These are phyloP conservation scores for Pithys albifrons DNA, from an alignment of 2,113 vertebrate species.

Conservation along the genomic window DNA sequence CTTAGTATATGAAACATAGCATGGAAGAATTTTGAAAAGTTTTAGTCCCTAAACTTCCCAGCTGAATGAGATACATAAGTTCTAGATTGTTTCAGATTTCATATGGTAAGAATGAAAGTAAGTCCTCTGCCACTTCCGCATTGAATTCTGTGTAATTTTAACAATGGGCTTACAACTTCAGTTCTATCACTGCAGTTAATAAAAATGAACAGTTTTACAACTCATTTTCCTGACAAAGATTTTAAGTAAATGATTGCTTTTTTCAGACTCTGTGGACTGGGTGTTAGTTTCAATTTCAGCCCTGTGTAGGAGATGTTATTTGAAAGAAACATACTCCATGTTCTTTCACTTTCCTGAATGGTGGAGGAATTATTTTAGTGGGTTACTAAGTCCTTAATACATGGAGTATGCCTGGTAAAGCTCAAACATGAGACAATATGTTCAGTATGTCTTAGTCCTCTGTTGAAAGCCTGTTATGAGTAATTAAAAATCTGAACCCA, in stretches of 20 bases:
- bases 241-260: neutral
- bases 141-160: neutral
- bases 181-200: neutral
- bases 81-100: neutral
- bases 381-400: neutral
- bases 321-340: neutral
- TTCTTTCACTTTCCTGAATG: neutral
- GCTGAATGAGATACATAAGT: neutral
- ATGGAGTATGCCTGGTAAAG: neutral
- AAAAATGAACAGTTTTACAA: neutral
- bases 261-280: neutral
- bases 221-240: neutral
- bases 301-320: neutral
- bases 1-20: neutral
- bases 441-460: neutral
- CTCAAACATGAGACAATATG: neutral
- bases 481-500: neutral
- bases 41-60: neutral
- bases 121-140: neutral
- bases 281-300: neutral
- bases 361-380: neutral
- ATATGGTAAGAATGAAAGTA: neutral
- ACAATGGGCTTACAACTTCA: neutral
- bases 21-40: neutral
- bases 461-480: neutral